Evolutionary conservation across 2,113 vertebrate species (phyloP).

Genomic region (Sander vitreus): DNA sequence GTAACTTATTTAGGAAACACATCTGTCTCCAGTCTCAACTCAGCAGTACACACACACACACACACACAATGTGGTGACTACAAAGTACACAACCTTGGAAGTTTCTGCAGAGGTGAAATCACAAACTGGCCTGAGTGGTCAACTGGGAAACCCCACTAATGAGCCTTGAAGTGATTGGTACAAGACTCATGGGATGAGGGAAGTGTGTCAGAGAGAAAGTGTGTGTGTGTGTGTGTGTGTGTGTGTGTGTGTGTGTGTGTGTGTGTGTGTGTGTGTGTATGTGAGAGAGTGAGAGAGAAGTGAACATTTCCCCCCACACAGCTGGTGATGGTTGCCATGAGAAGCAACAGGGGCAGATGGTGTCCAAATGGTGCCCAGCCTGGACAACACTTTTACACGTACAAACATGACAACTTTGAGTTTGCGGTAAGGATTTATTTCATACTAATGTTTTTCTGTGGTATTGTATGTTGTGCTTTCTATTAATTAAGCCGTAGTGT

Average conservation of each 20-base stretch:
- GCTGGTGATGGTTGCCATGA: constrained; percentile 69
- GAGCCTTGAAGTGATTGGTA: constrained; percentile 49
- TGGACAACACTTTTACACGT: neutral
- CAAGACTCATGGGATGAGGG: constrained; percentile 16
- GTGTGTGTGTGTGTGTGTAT: constrained; percentile 8
- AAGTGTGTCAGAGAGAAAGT: neutral
- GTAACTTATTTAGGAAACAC: constrained; percentile 3
- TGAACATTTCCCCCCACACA: constrained; percentile 61
- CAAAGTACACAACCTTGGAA: constrained; percentile 32
- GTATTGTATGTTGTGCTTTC: neutral
- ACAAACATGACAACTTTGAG: constrained; percentile 3
- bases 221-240: constrained; percentile 1
- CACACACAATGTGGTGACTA: neutral
- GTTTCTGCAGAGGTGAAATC: constrained; percentile 37
- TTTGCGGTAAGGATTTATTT: neutral
- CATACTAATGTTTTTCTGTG: neutral
- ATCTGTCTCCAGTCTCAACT: neutral
- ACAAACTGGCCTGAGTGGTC: constrained; percentile 37
- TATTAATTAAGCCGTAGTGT: neutral
- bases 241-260: neutral
- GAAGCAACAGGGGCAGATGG: constrained; percentile 75
- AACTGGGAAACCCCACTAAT: constrained; percentile 38
- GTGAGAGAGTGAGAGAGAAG: neutral
- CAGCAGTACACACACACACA: neutral
- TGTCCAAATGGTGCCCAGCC: constrained; percentile 42